Evolutionary conservation across 2,888 invertebrate genomes (phyloP).

Genomic region (Tortricodes alternella): DNA sequence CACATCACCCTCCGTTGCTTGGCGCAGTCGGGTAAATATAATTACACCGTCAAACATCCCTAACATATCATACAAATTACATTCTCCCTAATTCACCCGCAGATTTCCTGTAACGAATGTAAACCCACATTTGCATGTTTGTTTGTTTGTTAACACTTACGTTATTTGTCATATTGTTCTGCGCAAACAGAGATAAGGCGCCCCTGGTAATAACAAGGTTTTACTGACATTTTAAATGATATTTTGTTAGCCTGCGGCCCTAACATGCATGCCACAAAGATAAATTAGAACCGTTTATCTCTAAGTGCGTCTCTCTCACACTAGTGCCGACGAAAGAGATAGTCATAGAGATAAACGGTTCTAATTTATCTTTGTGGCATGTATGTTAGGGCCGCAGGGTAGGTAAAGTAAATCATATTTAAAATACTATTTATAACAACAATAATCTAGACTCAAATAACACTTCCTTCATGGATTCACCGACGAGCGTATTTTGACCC

Average conservation of each 20-base stretch:
- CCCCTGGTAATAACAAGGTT: conserved; percentile 16
- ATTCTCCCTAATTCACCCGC: conserved; percentile 24
- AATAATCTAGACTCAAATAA: too few relatives aligned
- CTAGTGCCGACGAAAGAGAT: too few relatives aligned
- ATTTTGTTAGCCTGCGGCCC: neutral
- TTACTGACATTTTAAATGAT: conserved; percentile 16
- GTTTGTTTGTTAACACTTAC: conserved; percentile 24
- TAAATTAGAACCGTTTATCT: too few relatives aligned
- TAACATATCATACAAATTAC: conserved; percentile 18
- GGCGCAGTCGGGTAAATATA: conserved; percentile 12
- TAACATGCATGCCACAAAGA: neutral
- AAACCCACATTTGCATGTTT: conserved; percentile 26
- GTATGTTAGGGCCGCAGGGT: too few relatives aligned
- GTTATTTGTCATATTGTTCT: conserved; percentile 29
- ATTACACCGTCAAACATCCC: conserved; percentile 13
- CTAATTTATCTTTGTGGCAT: too few relatives aligned
- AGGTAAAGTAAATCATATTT: too few relatives aligned
- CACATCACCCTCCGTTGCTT: too few relatives aligned
- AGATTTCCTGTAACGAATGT: conserved; percentile 26
- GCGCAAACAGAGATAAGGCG: conserved; percentile 23
- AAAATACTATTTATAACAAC: too few relatives aligned
- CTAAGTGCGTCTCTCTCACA: too few relatives aligned
- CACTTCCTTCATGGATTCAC: too few relatives aligned
- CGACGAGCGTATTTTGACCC: too few relatives aligned
- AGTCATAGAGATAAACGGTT: too few relatives aligned